Evolutionary conservation across 1,140 invertebrate species (phyloP).

Genomic region (Ruditapes philippinarum): DNA sequence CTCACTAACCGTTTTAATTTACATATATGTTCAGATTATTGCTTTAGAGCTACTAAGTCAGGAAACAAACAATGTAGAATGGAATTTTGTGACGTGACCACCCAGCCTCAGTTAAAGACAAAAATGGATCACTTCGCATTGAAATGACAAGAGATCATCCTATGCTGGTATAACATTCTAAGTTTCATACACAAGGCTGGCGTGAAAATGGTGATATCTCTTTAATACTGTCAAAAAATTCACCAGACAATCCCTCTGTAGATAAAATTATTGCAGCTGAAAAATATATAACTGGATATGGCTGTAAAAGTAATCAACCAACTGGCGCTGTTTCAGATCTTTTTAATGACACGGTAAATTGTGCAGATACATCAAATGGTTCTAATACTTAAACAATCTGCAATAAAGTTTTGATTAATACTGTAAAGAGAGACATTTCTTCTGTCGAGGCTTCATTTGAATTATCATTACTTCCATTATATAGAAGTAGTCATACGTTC

Average conservation of each 20-base stretch:
- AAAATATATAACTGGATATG: slow-evolving; percentile 66
- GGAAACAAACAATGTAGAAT: slow-evolving; percentile 32
- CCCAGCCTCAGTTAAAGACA: slow-evolving; percentile 40
- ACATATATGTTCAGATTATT: slow-evolving; percentile 69
- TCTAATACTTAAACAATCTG: slow-evolving; percentile 44
- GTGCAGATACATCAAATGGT: not conserved
- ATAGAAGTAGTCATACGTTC: slow-evolving; percentile 64
- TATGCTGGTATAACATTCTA: slow-evolving; percentile 63
- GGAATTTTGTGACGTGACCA: too few relatives aligned
- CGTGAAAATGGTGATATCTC: slow-evolving; percentile 71
- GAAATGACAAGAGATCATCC: slow-evolving; percentile 69
- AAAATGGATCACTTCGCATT: slow-evolving; percentile 63
- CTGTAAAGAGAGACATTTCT: slow-evolving; percentile 68
- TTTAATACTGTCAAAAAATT: slow-evolving; percentile 70
- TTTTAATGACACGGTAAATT: slow-evolving; percentile 55
- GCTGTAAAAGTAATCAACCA: slow-evolving; percentile 53
- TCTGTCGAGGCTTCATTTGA: slow-evolving; percentile 67
- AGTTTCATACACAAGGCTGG: slow-evolving; percentile 67
- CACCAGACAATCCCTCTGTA: slow-evolving; percentile 70
- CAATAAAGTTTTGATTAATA: slow-evolving; percentile 66
- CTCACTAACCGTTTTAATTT: slow-evolving; percentile 43
- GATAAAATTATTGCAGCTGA: slow-evolving; percentile 51
- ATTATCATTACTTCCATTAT: slow-evolving; percentile 57
- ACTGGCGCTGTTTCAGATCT: slow-evolving; percentile 35
- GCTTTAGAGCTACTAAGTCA: slow-evolving; percentile 14